Evolutionary conservation across 1,140 invertebrate genomes (phyloP).

Genomic region (Dinoponera quadriceps): DNA sequence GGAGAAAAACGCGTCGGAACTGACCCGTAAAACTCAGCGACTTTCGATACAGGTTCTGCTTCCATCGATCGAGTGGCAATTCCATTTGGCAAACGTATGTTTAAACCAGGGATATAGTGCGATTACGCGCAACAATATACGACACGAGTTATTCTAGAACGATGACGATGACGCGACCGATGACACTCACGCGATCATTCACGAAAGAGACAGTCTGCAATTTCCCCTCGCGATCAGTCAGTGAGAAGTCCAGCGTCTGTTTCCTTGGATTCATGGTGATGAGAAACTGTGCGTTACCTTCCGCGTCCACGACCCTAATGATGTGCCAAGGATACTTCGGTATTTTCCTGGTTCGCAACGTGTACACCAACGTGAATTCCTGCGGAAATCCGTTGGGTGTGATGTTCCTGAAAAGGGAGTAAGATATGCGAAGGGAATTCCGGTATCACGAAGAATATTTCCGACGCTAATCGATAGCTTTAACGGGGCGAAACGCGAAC

Average conservation of each 20-base stretch:
- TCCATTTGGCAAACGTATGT: background rate
- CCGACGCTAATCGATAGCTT: background rate
- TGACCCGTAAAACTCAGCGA: background rate
- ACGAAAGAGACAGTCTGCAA: constrained; percentile 88
- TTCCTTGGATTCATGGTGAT: constrained; percentile 89
- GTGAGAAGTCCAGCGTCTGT: constrained; percentile 88
- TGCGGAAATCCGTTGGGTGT: constrained; percentile 90
- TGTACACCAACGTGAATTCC: constrained; percentile 90
- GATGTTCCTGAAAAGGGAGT: constrained; percentile 85
- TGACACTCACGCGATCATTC: constrained; percentile 85
- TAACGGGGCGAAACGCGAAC: too few species aligned
- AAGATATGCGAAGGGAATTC: constrained; percentile 2
- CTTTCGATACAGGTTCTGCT: background rate
- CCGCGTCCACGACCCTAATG: constrained; percentile 88
- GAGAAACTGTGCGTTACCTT: constrained; percentile 88
- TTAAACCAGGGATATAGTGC: background rate
- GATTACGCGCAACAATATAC: background rate
- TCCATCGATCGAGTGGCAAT: background rate
- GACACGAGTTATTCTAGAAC: constrained; percentile 7
- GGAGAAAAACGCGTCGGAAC: background rate
- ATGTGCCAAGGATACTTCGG: constrained; percentile 90
- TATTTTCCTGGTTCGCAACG: constrained; percentile 87
- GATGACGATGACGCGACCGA: background rate
- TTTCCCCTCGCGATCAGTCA: constrained; percentile 86
- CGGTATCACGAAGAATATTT: constrained; percentile 10